Evolutionary conservation across 2,888 invertebrate species (phyloP), one percentile per base, ranked within the genome.

Genomic region (Synanthedon andrenaeformis): DNA sequence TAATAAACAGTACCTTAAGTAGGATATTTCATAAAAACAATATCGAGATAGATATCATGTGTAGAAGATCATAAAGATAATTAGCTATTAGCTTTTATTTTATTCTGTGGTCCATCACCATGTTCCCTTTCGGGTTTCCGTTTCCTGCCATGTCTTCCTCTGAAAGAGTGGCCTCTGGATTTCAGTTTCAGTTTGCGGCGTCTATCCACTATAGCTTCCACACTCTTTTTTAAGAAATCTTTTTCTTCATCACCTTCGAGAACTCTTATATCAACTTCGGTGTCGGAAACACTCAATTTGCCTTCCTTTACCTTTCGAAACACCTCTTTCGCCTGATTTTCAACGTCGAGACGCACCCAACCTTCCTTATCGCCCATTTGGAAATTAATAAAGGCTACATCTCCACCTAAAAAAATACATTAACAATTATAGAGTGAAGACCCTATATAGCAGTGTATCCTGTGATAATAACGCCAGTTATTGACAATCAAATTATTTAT

Each of bases 321-420:
- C 53, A 93, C 74, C 53, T 90, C 89, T 58, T 90, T 89, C 0
- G 94, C 95, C 6, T 90, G 78, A 69, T 93, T 91, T 66, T 93
- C 93, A 57, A 91, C 91, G 3, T 89, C 76, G 53, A 95, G 88
- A 49, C 96, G 90, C 14, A 94, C 86, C 79, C 92, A 92, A 1
- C 94, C 96, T 63, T 92, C 90, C 4, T 89, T 79, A 59, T 94
- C 92, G 0, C 94, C 95, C 53, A 90, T 90, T 61, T 90, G 91
- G 72, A 91, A 95, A 69, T 95, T 94, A 58, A 96, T 89, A 71
- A 90, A 96, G 0, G 93, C 92, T 51, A 94, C 84, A 42, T 92
- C 90, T 2, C 83, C 77, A 50, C 88, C 89, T 69, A 71, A 60
- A 59, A 61, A 55, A 50, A 49, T 12, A 45, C 5, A 6, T n/a